A percentile compares a stretch with the other conserved stretches of the same genome.
phyloP scores from a whole-genome alignment of 2,888 invertebrate species.

The Sympetrum striolatum region DNA sequence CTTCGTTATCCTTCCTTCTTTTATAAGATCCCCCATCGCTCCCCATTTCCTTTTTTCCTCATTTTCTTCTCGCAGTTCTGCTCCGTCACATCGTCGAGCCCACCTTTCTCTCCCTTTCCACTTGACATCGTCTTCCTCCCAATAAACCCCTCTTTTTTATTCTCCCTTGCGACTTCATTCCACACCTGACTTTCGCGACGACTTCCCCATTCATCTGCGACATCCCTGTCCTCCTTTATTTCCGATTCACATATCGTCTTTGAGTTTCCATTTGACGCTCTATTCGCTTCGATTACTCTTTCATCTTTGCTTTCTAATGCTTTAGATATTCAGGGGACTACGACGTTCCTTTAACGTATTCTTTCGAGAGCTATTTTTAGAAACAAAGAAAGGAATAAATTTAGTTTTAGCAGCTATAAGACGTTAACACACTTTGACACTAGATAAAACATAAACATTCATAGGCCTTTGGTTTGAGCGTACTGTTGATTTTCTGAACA shows the following conservation, averaged over 20 bases:
- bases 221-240: not conserved
- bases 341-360: no score
- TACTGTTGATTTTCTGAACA: no score
- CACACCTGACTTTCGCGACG: not conserved
- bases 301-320: no score
- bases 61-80: not conserved
- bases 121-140: not conserved
- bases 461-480: no score
- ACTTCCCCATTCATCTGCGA: not conserved
- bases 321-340: no score
- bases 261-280: no score
- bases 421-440: no score
- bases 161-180: not conserved
- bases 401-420: no score
- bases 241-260: not conserved
- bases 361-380: no score
- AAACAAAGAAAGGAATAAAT: no score
- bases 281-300: no score
- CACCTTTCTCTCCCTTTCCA: not conserved
- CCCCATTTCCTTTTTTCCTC: not conserved
- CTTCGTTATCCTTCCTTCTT: not conserved
- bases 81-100: not conserved
- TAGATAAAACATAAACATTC: no score
- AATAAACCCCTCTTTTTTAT: not conserved
- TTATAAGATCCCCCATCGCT: not conserved